phyloP scores from a whole-genome alignment of 2,888 invertebrate genomes.

The Nycteola revayana region DNA sequence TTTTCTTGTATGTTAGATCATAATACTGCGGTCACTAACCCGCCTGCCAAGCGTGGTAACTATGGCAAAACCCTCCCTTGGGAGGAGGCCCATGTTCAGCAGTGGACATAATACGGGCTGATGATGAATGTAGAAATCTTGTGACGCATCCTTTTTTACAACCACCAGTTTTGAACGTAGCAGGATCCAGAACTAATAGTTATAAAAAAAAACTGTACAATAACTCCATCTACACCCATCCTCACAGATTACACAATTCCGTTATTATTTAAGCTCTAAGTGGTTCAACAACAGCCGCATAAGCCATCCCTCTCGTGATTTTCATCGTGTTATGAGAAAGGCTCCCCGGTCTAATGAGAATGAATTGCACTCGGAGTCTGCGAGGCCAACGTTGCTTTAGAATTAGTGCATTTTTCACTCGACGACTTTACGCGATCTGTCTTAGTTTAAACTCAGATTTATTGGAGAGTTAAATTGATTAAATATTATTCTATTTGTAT shows the following conservation, averaged over 20 bases:
- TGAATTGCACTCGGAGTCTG: slow-evolving; percentile 62
- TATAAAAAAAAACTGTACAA: too few relatives aligned
- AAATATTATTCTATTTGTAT: slow-evolving; percentile 24
- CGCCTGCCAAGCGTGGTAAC: too few relatives aligned
- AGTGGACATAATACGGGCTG: too few relatives aligned
- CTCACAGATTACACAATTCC: too few relatives aligned
- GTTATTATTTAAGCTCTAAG: slow-evolving; percentile 3
- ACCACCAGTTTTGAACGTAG: too few relatives aligned
- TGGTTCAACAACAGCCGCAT: slow-evolving; percentile 20
- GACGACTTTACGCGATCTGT: slow-evolving; percentile 56
- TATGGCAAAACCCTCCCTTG: too few relatives aligned
- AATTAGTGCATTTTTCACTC: slow-evolving; percentile 74
- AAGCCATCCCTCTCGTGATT: slow-evolving; percentile 39
- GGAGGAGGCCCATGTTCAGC: too few relatives aligned
- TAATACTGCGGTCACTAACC: too few relatives aligned
- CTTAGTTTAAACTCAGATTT: slow-evolving; percentile 62
- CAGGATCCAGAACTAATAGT: too few relatives aligned
- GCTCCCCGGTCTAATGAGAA: slow-evolving; percentile 69
- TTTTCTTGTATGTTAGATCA: too few relatives aligned
- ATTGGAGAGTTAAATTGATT: slow-evolving; percentile 52
- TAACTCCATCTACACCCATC: neutral
- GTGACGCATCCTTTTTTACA: too few relatives aligned
- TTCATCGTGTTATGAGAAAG: slow-evolving; percentile 62
- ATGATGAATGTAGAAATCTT: too few relatives aligned
- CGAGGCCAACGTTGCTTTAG: slow-evolving; percentile 53